phyloP scores from a whole-genome alignment of 2,113 vertebrate species.

The Falco punctatus region DNA sequence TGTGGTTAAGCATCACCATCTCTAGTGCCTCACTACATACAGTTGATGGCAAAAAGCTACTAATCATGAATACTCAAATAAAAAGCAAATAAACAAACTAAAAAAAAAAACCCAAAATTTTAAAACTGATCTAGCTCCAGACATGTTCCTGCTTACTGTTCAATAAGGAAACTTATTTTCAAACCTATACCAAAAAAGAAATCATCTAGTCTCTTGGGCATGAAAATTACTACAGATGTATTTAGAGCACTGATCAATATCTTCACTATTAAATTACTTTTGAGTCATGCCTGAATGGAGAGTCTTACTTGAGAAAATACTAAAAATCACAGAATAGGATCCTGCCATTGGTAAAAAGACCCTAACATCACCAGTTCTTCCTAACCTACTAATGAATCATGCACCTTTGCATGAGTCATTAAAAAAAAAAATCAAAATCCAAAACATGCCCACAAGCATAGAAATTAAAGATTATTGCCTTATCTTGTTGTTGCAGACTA shows the following conservation, averaged over 20 bases:
- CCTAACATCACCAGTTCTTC: neutral
- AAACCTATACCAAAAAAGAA: neutral
- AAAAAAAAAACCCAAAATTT: neutral
- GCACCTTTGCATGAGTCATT: neutral
- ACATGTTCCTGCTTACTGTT: neutral
- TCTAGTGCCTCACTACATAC: neutral
- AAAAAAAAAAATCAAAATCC: neutral
- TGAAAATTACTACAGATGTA: neutral
- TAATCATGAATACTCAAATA: neutral
- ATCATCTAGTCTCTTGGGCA: neutral
- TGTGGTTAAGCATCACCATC: neutral
- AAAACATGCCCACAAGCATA: neutral
- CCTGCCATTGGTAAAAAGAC: neutral
- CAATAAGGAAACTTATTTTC: neutral
- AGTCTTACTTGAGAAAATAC: neutral
- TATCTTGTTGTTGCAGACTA: constrained; percentile 7
- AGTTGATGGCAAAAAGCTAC: neutral
- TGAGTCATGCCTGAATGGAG: neutral
- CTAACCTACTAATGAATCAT: neutral
- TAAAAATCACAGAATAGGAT: neutral
- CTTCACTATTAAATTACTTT: neutral
- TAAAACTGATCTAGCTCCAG: neutral
- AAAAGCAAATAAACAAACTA: neutral
- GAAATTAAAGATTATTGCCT: neutral
- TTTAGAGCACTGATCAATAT: constrained; percentile 11